These are phyloP conservation scores for Ectemnius cavifrons DNA, from an alignment of 2,888 invertebrate species.

Conservation along the genomic window DNA sequence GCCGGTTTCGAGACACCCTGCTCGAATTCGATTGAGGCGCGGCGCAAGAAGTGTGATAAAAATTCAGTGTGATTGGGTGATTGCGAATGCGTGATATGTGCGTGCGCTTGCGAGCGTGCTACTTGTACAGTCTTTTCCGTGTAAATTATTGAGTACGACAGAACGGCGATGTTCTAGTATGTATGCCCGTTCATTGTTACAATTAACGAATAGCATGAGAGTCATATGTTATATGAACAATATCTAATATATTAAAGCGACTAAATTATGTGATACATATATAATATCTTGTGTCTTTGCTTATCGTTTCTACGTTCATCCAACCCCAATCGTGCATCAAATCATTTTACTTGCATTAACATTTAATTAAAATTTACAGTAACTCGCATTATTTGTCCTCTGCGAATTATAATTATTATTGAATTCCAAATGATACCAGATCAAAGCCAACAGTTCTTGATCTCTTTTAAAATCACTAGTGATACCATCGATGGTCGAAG, in stretches of 20 bases:
- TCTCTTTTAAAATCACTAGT: background rate
- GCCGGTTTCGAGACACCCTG: slow-evolving; percentile 17
- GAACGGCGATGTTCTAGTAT: slow-evolving; percentile 40
- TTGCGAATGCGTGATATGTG: slow-evolving; percentile 24
- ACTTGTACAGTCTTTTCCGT: slow-evolving; percentile 54
- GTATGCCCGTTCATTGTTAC: slow-evolving; percentile 56
- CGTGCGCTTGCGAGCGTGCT: slow-evolving; percentile 24
- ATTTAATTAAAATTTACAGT: too few relatives aligned
- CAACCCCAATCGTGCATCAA: background rate
- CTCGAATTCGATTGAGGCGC: slow-evolving; percentile 10
- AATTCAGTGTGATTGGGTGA: slow-evolving; percentile 14
- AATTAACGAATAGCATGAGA: slow-evolving; percentile 62
- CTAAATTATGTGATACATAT: slow-evolving; percentile 64
- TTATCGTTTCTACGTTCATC: background rate
- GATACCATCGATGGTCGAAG: too few relatives aligned
- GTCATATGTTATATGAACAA: slow-evolving; percentile 68
- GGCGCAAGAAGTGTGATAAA: slow-evolving; percentile 49
- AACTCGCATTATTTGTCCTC: too few relatives aligned
- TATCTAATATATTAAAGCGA: slow-evolving; percentile 71
- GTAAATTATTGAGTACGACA: slow-evolving; percentile 64
- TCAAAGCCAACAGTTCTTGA: too few relatives aligned
- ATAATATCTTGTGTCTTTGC: slow-evolving; percentile 7
- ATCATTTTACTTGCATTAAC: background rate
- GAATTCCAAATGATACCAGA: too few relatives aligned
- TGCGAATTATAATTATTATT: too few relatives aligned